phyloP scores from a whole-genome alignment of 2,797 vertebrate genomes.

The Cephalopachus bancanus region DNA sequence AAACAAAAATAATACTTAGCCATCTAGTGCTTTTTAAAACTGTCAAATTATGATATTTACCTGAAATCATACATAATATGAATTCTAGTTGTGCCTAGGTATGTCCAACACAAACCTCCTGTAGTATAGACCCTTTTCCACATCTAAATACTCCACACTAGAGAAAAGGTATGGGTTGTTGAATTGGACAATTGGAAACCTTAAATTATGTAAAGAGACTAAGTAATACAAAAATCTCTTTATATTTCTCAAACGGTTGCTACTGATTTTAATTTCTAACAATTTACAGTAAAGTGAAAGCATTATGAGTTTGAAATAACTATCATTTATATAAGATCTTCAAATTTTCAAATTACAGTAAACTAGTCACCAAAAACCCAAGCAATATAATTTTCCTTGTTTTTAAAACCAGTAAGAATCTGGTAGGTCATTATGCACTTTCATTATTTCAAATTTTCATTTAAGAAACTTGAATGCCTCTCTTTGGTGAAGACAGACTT shows the following conservation, averaged over 20 bases:
- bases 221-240: background rate
- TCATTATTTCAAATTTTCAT: slow-evolving; percentile 80
- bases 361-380: background rate
- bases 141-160: background rate
- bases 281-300: background rate
- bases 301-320: background rate
- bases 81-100: background rate
- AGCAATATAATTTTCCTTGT: slow-evolving; percentile 76
- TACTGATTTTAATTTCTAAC: background rate
- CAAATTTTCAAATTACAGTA: background rate
- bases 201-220: background rate
- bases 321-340: background rate
- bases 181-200: background rate
- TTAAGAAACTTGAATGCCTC: slow-evolving; percentile 80
- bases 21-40: background rate
- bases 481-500: slow-evolving; percentile 71
- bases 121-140: background rate
- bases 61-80: background rate
- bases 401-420: slow-evolving; percentile 81
- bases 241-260: background rate
- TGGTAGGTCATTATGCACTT: slow-evolving; percentile 77
- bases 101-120: background rate
- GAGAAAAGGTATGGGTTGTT: background rate
- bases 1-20: background rate
- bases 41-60: background rate